Evolutionary conservation across 2,888 invertebrate species (phyloP), one percentile per base, ranked within the genome.

Genomic region (Labia minor): DNA sequence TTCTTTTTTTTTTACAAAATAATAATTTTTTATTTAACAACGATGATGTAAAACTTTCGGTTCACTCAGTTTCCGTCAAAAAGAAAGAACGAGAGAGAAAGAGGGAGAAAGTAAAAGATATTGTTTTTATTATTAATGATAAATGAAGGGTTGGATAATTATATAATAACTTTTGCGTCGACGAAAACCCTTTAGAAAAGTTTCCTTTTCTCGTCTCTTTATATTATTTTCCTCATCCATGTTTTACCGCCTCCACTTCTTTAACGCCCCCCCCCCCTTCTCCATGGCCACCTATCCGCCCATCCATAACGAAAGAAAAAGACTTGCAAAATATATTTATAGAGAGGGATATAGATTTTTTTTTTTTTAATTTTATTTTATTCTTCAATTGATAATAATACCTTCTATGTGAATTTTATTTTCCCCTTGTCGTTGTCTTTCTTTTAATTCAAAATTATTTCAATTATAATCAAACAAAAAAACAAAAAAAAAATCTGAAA

Each of bases 41-140:
- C 16, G 49, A 49, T 49, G 49, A 49, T 49, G 49, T 49, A 49
- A 49, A 49, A 49, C 49, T 49, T 49, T 49, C 16, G 49, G 16
- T 16, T 49, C 49, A 49, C 49, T 49, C 49, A 49, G 49, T 49
- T 49, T 49, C 49, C 49, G 49, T 10, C 49, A 49, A 49, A 26
- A 49, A 49, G 49, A 49, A 49, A 49, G 16, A 49, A 49, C 14
- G 16, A 49, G 49, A 49, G 4, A 49, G 49, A 49, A 14, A 16
- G 49, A 49, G 16, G 26, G 49, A 49, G 49, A 49, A 49, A 49
- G 49, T 49, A 49, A 49, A 49, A 49, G 49, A 49, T 49, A 49
- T 49, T 49, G 49, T 49, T 49, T 49, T 49, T 49, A 49, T 49
- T 49, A 49, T 49, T 49, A 49, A 49, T 49, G 49, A 49, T 49